phyloP scores from a whole-genome alignment of 2,888 invertebrate species.

The Girardia tigrina region DNA sequence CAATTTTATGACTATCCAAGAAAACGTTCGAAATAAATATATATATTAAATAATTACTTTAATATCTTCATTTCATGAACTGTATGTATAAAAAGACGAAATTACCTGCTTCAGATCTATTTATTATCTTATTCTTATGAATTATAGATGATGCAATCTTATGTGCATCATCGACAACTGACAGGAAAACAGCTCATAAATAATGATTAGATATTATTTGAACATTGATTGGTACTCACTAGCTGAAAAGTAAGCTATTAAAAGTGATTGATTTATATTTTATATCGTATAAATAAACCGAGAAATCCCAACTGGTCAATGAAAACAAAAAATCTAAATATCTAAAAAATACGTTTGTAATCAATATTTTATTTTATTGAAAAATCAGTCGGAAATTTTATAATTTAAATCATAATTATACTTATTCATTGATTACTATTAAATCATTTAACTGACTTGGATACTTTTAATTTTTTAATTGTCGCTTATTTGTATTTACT shows the following conservation, averaged over 20 bases:
- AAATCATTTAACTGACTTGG: too few relatives aligned
- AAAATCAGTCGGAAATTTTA: too few relatives aligned
- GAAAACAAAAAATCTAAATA: background rate
- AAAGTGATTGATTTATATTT: slow-evolving; percentile 23
- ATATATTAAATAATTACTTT: too few relatives aligned
- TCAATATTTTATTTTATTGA: too few relatives aligned
- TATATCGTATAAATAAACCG: background rate
- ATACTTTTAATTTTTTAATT: too few relatives aligned
- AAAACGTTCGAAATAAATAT: too few relatives aligned
- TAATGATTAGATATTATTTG: slow-evolving; percentile 19
- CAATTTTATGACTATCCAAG: too few relatives aligned
- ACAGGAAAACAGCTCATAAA: slow-evolving; percentile 23
- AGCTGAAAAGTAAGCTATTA: slow-evolving; percentile 18
- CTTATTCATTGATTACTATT: too few relatives aligned
- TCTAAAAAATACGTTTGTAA: too few relatives aligned
- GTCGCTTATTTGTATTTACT: too few relatives aligned
- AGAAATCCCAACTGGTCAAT: background rate
- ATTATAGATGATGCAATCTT: slow-evolving; percentile 17
- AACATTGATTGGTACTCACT: slow-evolving; percentile 7
- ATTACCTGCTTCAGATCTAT: background rate
- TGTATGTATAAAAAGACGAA: background rate
- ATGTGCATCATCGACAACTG: slow-evolving; percentile 17
- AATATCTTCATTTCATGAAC: background rate
- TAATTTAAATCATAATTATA: too few relatives aligned
- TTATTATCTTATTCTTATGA: slow-evolving; percentile 14